phyloP scores from a whole-genome alignment of 1,140 invertebrate species.

The Diuraphis noxia region DNA sequence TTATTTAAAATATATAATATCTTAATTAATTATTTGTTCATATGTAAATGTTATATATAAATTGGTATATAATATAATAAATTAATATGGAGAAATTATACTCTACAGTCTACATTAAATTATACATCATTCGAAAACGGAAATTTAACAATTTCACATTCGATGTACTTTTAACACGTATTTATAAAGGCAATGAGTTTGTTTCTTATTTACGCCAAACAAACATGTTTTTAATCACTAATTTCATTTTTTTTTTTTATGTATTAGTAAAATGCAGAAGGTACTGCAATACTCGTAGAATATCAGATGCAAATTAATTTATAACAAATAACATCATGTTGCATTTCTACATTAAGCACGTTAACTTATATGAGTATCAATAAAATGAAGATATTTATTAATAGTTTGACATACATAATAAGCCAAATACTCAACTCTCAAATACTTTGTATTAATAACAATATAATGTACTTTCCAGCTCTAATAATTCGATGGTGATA shows the following conservation, averaged over 20 bases:
- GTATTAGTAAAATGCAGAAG: not conserved
- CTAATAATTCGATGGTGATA: too few relatives aligned
- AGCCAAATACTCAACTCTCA: too few relatives aligned
- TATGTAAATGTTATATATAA: too few relatives aligned
- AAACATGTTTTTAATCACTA: not conserved
- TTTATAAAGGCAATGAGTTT: not conserved
- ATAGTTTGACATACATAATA: too few relatives aligned
- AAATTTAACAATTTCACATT: constrained; percentile 1
- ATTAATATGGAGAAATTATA: not conserved
- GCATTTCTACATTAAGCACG: too few relatives aligned
- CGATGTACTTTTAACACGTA: not conserved
- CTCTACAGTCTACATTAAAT: not conserved
- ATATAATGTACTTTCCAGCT: too few relatives aligned
- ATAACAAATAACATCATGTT: not conserved
- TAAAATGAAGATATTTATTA: too few relatives aligned
- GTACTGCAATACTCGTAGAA: not conserved
- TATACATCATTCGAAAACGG: not conserved
- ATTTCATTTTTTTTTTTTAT: not conserved
- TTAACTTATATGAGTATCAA: not conserved
- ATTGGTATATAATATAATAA: not conserved
- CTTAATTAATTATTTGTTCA: not conserved
- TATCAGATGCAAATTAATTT: not conserved
- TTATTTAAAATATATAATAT: not conserved
- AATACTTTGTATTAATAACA: too few relatives aligned
- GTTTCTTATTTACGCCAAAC: not conserved